Evolutionary conservation across 2,113 vertebrate genomes (phyloP).

Genomic region (Sylvietta virens): DNA sequence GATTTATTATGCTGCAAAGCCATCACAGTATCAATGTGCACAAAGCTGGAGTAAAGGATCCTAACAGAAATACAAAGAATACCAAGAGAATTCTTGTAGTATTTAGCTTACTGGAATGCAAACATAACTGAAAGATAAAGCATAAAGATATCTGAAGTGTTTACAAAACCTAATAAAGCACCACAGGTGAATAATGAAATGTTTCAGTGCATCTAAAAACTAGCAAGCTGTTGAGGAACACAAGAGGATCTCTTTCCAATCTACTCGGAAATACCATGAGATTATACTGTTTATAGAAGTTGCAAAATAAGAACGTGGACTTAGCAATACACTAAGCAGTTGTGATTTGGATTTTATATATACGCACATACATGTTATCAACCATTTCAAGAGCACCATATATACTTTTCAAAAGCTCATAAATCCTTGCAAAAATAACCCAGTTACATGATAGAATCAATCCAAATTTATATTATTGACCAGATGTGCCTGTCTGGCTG

Average conservation of each 20-base stretch:
- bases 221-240: not conserved
- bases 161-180: not conserved
- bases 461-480: not conserved
- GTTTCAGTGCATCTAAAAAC: not conserved
- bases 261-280: not conserved
- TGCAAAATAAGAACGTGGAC: not conserved
- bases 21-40: not conserved
- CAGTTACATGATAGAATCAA: not conserved
- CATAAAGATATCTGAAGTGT: not conserved
- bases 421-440: not conserved
- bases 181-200: not conserved
- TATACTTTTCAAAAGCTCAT: not conserved
- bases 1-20: not conserved
- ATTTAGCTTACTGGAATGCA: not conserved
- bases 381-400: not conserved
- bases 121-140: not conserved
- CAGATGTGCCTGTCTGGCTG: not conserved
- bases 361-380: fast-evolving
- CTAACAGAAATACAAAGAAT: not conserved
- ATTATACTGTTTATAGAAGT: not conserved
- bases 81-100: not conserved
- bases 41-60: not conserved
- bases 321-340: not conserved
- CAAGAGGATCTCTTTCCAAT: not conserved
- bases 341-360: not conserved